Evolutionary conservation across 2,888 invertebrate species (phyloP), one percentile per base, ranked within the genome.

Genomic region (Hydropsyche betteni): DNA sequence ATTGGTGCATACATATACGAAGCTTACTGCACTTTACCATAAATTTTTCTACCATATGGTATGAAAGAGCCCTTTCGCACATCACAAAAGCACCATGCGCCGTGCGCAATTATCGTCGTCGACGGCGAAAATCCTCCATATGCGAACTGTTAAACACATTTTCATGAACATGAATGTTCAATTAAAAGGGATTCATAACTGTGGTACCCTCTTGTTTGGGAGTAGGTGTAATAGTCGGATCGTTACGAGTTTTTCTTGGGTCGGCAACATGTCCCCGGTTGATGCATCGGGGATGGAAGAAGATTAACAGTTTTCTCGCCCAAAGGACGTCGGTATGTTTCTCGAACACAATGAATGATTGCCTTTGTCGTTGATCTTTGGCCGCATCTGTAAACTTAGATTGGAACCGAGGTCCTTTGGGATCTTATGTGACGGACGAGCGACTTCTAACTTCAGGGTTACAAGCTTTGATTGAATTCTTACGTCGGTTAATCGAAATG

Each of bases 11-110:
- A 55, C 24, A n/a, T 55, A 55, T n/a, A 55, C 55, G 8, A 44
- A 7, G 55, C 24, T 24, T 24, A 24, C 16, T 38, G 68, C 68
- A 38, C 44, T 14, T 12, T 69, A 55, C 55, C 24, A 84, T 85
- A 83, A 85, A 85, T 86, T 87, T 86, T 85, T 85, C 81, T 82
- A 83, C 84, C 88, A 88, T 88, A 87, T 87, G 88, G 87, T 85
- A 74, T 69, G 82, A 85, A 86, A 86, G 85, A 86, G 86, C 86
- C 83, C 64, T 64, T 68, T 16, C 16, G 64, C 61, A 36, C 51
- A 33, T 50, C 51, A 75, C 74, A 74, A 74, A 68, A 72, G 75
- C 75, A 50, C 34, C 64, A n/a, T 10, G 16, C 10, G 16, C 64
- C 33, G 34, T 44, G n/a, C 64, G 64, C 36, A 14, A 55, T 16